These are phyloP conservation scores for Palythoa grandis DNA, from an alignment of 92 coral and sea anemone species.

Conservation along the genomic window DNA sequence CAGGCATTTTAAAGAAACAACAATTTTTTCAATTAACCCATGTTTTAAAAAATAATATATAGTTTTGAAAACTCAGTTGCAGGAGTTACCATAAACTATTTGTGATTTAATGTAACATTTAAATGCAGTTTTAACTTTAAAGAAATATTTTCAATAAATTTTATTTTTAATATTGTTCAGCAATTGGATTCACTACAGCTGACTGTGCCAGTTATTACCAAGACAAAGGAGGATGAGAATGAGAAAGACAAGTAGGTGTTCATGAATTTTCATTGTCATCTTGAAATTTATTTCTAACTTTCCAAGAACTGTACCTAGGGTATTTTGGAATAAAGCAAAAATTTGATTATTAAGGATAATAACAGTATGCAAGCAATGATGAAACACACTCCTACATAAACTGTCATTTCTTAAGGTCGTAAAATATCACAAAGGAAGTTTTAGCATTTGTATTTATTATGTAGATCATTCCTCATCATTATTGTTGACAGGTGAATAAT, in stretches of 20 bases:
- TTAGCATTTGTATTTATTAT: slow-evolving; percentile 10
- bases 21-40: too few species aligned
- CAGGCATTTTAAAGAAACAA: too few species aligned
- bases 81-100: too few species aligned
- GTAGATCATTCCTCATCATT: not conserved
- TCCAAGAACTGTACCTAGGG: not conserved
- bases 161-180: slow-evolving; percentile 35
- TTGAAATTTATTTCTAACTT: not conserved
- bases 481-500: slow-evolving; percentile 13
- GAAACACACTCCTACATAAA: not conserved
- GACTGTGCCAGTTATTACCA: slow-evolving; percentile 74
- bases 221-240: slow-evolving; percentile 65
- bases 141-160: not conserved
- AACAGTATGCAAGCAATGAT: not conserved
- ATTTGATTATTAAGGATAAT: not conserved
- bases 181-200: slow-evolving; percentile 89
- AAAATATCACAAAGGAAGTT: not conserved
- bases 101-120: too few species aligned
- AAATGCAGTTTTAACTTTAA: not conserved
- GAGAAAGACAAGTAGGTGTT: slow-evolving; percentile 83
- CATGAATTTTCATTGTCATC: not conserved
- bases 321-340: not conserved
- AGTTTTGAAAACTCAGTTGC: too few species aligned
- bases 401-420: not conserved
- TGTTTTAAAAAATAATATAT: too few species aligned